Percentiles rank a stretch among this genome's conserved stretches.
Evolutionary conservation across 2,113 vertebrate genomes (phyloP).

Genomic region (Melospiza melodia): DNA sequence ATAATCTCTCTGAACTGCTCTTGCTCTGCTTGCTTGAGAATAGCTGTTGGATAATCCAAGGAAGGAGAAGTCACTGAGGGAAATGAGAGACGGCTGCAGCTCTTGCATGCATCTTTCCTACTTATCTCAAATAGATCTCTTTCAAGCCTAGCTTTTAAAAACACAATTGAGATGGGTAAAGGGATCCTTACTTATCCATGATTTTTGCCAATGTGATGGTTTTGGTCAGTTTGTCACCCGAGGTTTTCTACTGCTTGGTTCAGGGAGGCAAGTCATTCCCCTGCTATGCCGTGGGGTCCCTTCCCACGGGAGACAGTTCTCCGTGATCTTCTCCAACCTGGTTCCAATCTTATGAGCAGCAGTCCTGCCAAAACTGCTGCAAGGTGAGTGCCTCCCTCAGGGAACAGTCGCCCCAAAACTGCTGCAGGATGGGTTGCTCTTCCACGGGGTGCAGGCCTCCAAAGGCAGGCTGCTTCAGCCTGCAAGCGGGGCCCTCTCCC

Average conservation of each 20-base stretch:
- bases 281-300: not conserved
- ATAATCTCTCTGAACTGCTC: not conserved
- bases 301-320: not conserved
- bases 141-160: not conserved
- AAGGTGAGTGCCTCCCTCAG: not conserved
- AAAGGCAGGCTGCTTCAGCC: not conserved
- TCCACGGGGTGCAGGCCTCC: too few relatives aligned
- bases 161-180: not conserved
- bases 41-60: not conserved
- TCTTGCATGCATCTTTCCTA: not conserved
- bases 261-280: not conserved
- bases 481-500: not conserved
- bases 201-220: not conserved
- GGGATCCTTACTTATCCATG: not conserved
- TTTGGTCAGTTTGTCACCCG: fast-evolving
- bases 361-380: not conserved
- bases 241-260: not conserved
- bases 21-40: not conserved
- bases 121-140: not conserved
- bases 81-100: not conserved
- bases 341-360: not conserved
- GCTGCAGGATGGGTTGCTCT: not conserved
- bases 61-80: not conserved
- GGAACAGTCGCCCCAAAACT: not conserved
- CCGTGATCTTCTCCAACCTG: fast-evolving